Percentiles rank a stretch among this genome's conserved stretches.
Evolutionary conservation across 2,888 invertebrate species (phyloP).

Genomic region (Sarcophaga carnaria): DNA sequence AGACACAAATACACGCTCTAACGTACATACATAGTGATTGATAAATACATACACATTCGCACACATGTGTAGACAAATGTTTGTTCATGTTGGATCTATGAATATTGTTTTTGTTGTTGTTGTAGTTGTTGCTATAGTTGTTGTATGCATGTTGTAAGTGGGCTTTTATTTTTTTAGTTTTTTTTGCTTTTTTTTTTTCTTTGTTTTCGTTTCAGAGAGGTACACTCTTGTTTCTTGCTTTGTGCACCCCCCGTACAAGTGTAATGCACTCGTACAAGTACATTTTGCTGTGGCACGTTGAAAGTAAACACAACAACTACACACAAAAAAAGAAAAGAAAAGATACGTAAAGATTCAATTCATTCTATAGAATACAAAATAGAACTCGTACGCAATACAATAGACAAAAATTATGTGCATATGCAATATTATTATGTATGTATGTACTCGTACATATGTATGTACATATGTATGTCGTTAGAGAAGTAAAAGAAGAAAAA

Average conservation of each 20-base stretch:
- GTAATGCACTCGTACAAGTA: conserved; percentile 58
- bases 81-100: conserved; percentile 28
- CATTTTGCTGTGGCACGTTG: conserved; percentile 68
- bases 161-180: conserved; percentile 53
- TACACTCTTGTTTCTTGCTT: conserved; percentile 23
- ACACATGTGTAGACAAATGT: conserved; percentile 1
- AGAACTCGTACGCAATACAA: conserved; percentile 46
- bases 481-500: conserved; percentile 7
- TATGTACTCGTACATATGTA: not conserved
- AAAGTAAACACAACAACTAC: conserved; percentile 73
- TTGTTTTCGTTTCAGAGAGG: too few relatives aligned
- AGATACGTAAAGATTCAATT: conserved; percentile 61
- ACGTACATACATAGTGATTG: not conserved
- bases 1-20: not conserved
- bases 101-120: conserved; percentile 17
- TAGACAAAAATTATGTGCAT: conserved; percentile 11
- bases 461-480: not conserved
- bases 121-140: not conserved
- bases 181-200: conserved; percentile 17
- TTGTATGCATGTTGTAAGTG: conserved; percentile 52
- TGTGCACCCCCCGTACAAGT: conserved; percentile 52
- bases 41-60: conserved; percentile 13
- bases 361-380: conserved; percentile 60
- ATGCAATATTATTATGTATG: not conserved
- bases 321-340: conserved; percentile 66